Evolutionary conservation across 1,140 invertebrate species (phyloP), one percentile per base, ranked within the genome.

Genomic region (Hormaphis cornu): DNA sequence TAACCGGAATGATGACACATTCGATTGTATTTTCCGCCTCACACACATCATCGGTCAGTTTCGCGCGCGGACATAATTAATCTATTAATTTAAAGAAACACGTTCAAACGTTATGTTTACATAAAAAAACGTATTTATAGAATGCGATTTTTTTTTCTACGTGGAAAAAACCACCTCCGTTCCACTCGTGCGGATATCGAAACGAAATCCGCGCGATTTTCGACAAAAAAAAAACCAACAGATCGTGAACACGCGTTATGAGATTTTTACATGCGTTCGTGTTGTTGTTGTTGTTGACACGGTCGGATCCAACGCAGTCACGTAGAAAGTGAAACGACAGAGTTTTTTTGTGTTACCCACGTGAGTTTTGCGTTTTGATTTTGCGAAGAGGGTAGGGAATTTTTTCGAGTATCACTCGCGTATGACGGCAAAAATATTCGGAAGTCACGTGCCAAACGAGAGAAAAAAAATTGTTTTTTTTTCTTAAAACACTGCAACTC

Each of bases 251-350:
- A 63, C 59, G 33, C 59, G 6, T 28, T 14, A 20, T 30, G 18
- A 22, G 18, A 28, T 66, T 35, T 66, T 48, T 48, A n/a, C 59
- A 42, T 10, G 24, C n/a, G n/a, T n/a, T n/a, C n/a, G n/a, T n/a
- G n/a, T n/a, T n/a, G n/a, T n/a, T n/a, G n/a, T n/a, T n/a, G n/a
- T n/a, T n/a, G n/a, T n/a, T n/a, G n/a, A n/a, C n/a, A n/a, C n/a
- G n/a, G n/a, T n/a, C n/a, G n/a, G n/a, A n/a, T 50, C 42, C 42
- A 44, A 16, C 35, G 48, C 59, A 50, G 42, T 48, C 42, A 66
- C 42, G 59, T 48, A 66, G 59, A 66, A 66, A 66, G 59, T 66
- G 59, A 28, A 66, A 66, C 59, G 59, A 48, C 58, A 61, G 58
- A 61, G 24, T 42, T 61, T 61, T 61, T 42, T 14, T 40, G 14